Evolutionary conservation across 2,888 invertebrate species (phyloP), one percentile per base, ranked within the genome.

Genomic region (Polymixis flavicincta): DNA sequence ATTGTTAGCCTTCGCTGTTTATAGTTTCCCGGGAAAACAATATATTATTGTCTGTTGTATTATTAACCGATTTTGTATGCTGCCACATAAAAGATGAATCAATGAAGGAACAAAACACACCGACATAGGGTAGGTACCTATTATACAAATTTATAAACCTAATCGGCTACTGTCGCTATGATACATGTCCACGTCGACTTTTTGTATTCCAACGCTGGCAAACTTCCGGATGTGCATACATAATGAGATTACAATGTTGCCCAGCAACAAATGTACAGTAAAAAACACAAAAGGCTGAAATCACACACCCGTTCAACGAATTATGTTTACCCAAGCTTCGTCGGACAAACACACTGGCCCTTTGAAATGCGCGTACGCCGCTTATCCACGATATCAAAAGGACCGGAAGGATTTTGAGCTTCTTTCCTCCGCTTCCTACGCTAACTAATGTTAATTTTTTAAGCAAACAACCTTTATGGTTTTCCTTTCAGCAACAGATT

Each of bases 321-420:
- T 92, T 87, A 91, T 95, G 93, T 95, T 95, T 95, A 93, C 92
- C 90, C 89, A 92, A 91, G 91, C 93, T 84, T 89, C 90, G 89
- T 88, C 91, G 89, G 89, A 91, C 92, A 93, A 93, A 94, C 89
- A 92, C 88, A 87, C 88, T 82, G 89, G 92, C 87, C 92, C 92
- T 95, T 95, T 95, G 93, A 93, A 91, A 92, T 87, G 89, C 90
- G 87, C 90, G 82, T 85, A 89, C 89, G 90, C 93, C 92, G 93
- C 91, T 90, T 88, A 90, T 92, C 90, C 92, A 89, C 89, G 79
- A 89, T 92, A 89, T 92, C 90, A 92, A 94, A 94, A 93, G 93
- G 85, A 91, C 95, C 95, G 95, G 95, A 96, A 95, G 95, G 93
- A 94, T 93, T 93, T 92, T 90, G 86, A 87, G 87, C 86, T 88